Percentiles rank a stretch among this genome's conserved stretches.
Conservation (phyloP, 2,888 invertebrate genomes). For the Marronus borbonicus region DNA sequence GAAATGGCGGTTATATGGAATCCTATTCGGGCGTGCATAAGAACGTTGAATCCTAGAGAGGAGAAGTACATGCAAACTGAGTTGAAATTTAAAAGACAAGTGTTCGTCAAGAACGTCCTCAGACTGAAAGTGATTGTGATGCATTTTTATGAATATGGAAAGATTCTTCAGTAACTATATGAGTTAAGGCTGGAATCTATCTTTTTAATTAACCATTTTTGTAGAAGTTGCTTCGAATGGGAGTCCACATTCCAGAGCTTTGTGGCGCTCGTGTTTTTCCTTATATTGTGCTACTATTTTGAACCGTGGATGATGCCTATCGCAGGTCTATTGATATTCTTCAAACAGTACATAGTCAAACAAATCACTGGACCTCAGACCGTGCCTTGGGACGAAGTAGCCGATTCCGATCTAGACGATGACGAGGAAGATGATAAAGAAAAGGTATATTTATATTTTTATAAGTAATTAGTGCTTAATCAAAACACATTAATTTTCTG, state of each 20-base stretch:
- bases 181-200: neutral
- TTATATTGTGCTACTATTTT: slow-evolving; percentile 93
- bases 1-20: slow-evolving; percentile 96
- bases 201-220: slow-evolving; percentile 58
- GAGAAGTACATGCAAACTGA: slow-evolving; percentile 96
- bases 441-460: slow-evolving; percentile 73
- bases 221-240: slow-evolving; percentile 97
- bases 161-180: slow-evolving; percentile 88
- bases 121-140: slow-evolving; percentile 91
- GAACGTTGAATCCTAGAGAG: slow-evolving; percentile 95
- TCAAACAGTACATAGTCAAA: slow-evolving; percentile 80
- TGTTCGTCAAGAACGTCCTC: slow-evolving; percentile 95
- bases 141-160: slow-evolving; percentile 90
- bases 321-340: slow-evolving; percentile 84
- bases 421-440: slow-evolving; percentile 95
- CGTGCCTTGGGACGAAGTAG: slow-evolving; percentile 68
- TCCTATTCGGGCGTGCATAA: slow-evolving; percentile 90
- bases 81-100: slow-evolving; percentile 94
- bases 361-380: slow-evolving; percentile 65
- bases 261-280: slow-evolving; percentile 87
- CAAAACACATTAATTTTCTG: too few relatives aligned
- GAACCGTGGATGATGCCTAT: slow-evolving; percentile 96
- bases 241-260: slow-evolving; percentile 90
- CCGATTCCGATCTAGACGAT: slow-evolving; percentile 77
- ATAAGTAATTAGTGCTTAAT: too few relatives aligned